Evolutionary conservation across 2,113 vertebrate species (phyloP).

Genomic region (Cromileptes altivelis): DNA sequence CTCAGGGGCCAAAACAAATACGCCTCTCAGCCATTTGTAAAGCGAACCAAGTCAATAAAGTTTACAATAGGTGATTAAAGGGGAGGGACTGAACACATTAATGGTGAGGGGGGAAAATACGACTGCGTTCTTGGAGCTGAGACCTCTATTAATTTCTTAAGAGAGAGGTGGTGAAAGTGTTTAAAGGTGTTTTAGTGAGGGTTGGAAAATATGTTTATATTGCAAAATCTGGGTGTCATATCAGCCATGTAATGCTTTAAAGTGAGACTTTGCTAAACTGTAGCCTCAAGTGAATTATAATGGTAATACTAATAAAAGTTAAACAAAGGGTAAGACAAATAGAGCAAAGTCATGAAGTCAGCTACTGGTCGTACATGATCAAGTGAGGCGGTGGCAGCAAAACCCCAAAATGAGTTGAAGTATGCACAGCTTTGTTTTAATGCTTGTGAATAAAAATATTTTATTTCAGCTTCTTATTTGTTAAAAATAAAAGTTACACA

Average conservation of each 20-base stretch:
- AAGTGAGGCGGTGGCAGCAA: background rate
- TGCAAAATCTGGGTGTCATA: background rate
- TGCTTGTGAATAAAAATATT: background rate
- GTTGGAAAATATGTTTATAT: background rate
- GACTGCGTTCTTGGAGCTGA: slow-evolving; percentile 6
- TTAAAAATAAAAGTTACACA: background rate
- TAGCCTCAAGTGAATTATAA: background rate
- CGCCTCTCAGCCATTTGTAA: slow-evolving; percentile 37
- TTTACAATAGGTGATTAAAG: slow-evolving; percentile 60
- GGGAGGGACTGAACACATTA: slow-evolving; percentile 21
- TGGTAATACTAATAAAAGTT: background rate
- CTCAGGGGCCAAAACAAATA: slow-evolving; percentile 66
- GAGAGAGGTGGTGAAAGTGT: background rate
- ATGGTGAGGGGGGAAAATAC: slow-evolving; percentile 14
- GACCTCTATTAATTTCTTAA: slow-evolving; percentile 13
- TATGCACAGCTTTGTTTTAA: background rate
- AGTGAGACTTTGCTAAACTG: background rate
- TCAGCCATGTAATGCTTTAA: background rate
- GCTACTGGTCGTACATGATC: background rate
- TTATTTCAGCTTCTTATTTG: background rate
- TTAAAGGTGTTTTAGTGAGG: background rate
- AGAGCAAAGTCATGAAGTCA: background rate
- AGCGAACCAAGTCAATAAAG: slow-evolving; percentile 58
- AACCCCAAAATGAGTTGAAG: background rate
- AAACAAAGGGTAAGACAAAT: background rate